Conservation (phyloP, 1,140 invertebrate genomes). For the Conus betulinus region DNA sequence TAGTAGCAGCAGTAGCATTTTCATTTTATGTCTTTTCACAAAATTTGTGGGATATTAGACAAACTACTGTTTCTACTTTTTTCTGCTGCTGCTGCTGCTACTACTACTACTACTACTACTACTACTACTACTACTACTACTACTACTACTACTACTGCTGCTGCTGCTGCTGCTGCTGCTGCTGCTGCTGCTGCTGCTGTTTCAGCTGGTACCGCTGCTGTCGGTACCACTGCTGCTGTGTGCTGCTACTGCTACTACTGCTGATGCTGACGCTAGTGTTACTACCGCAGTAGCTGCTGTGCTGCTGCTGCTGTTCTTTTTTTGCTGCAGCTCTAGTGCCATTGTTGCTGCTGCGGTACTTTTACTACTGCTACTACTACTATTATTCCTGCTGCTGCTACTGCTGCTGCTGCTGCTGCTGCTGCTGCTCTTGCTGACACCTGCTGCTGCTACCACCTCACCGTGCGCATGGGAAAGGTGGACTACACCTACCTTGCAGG, state of each 20-base stretch:
- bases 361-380: neutral
- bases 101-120: too few species aligned
- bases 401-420: slow-evolving; percentile 6
- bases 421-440: slow-evolving; percentile 6
- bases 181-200: neutral
- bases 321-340: too few species aligned
- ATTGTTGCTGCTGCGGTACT: neutral
- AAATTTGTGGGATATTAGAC: too few species aligned
- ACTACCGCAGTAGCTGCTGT: too few species aligned
- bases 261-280: too few species aligned
- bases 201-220: neutral
- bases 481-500: slow-evolving; percentile 70
- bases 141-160: slow-evolving; percentile 25
- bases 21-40: too few species aligned
- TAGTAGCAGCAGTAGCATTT: too few species aligned
- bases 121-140: neutral
- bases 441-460: neutral
- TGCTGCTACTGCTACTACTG: too few species aligned
- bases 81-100: too few species aligned
- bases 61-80: too few species aligned
- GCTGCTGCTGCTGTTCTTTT: too few species aligned
- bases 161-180: slow-evolving; percentile 16
- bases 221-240: too few species aligned
- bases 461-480: neutral
- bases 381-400: neutral